Evolutionary conservation across 2,113 vertebrate genomes (phyloP).

Genomic region (Synchiropus splendidus): DNA sequence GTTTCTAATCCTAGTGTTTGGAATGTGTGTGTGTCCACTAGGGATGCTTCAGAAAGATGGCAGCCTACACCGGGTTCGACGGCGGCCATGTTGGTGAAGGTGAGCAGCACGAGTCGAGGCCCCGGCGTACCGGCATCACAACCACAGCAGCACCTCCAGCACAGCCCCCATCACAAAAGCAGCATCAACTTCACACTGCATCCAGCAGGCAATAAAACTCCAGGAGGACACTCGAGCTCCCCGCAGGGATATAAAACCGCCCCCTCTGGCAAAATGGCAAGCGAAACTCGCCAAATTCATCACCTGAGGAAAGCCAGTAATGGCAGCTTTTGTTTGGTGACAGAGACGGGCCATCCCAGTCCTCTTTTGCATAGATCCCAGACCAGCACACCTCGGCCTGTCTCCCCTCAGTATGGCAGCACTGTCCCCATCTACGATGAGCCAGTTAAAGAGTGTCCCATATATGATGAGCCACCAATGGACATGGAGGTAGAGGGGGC

Average conservation of each 20-base stretch:
- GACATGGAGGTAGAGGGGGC: constrained; percentile 79
- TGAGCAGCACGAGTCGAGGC: constrained; percentile 70
- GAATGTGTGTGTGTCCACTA: constrained; percentile 25
- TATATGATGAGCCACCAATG: constrained; percentile 81
- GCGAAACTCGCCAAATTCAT: constrained; percentile 67
- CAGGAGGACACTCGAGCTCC: constrained; percentile 49
- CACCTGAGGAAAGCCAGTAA: constrained; percentile 78
- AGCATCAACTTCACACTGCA: constrained; percentile 42
- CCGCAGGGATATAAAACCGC: constrained; percentile 57
- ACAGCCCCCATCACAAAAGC: constrained; percentile 42
- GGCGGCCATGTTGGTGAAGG: constrained; percentile 83
- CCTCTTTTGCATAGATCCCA: constrained; percentile 61
- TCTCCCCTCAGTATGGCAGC: constrained; percentile 71
- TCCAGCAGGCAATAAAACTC: constrained; percentile 52
- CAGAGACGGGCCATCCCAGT: constrained; percentile 54
- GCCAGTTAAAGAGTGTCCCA: constrained; percentile 73
- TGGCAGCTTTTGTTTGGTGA: constrained; percentile 75
- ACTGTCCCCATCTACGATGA: constrained; percentile 75
- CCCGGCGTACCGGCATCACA: constrained; percentile 48
- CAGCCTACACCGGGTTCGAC: constrained; percentile 78
- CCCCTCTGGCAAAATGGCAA: constrained; percentile 45
- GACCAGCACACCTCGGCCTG: constrained; percentile 64
- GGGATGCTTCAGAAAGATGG: constrained; percentile 71
- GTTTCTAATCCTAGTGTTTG: neutral
- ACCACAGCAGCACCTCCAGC: constrained; percentile 51